These are phyloP conservation scores for Amphilophus citrinellus DNA, from an alignment of 2,113 vertebrate genomes.

Conservation along the genomic window DNA sequence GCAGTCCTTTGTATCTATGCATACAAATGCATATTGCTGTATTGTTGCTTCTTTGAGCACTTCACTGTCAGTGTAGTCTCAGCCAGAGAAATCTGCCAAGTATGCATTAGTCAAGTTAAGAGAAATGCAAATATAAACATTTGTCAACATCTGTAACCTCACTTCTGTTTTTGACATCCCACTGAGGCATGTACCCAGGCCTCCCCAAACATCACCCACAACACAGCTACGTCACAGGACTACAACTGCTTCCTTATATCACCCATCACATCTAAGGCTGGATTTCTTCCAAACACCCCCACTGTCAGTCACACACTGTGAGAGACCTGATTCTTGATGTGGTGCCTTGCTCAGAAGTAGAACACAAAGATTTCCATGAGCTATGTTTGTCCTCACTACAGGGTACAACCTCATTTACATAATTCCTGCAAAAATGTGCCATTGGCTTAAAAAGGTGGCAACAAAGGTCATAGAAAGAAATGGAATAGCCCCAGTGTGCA, in stretches of 20 bases:
- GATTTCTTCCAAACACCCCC: neutral
- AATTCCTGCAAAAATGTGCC: constrained; percentile 25
- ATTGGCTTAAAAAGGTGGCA: neutral
- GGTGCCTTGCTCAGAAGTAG: constrained; percentile 8
- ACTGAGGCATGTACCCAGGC: neutral
- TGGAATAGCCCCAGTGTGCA: neutral
- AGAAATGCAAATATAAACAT: constrained; percentile 19
- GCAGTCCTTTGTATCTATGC: too few relatives aligned
- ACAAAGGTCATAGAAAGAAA: constrained; percentile 22
- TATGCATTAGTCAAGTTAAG: neutral
- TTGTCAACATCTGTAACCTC: constrained; percentile 22
- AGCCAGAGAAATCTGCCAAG: neutral
- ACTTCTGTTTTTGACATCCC: neutral
- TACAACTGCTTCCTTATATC: constrained; percentile 14
- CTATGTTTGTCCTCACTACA: constrained; percentile 43
- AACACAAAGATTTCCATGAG: constrained; percentile 26
- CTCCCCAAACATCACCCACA: neutral
- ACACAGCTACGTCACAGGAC: neutral
- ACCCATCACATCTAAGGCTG: constrained; percentile 13
- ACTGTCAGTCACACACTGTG: constrained; percentile 12
- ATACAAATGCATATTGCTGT: neutral
- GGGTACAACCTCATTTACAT: constrained; percentile 35
- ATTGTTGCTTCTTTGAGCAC: neutral
- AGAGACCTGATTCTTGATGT: constrained; percentile 26
- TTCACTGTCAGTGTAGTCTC: neutral